Percentiles rank a stretch among this genome's conserved stretches.
These are phyloP conservation scores for Okapia johnstoni DNA, from an alignment of 2,113 vertebrate species.

Conservation along the genomic window DNA sequence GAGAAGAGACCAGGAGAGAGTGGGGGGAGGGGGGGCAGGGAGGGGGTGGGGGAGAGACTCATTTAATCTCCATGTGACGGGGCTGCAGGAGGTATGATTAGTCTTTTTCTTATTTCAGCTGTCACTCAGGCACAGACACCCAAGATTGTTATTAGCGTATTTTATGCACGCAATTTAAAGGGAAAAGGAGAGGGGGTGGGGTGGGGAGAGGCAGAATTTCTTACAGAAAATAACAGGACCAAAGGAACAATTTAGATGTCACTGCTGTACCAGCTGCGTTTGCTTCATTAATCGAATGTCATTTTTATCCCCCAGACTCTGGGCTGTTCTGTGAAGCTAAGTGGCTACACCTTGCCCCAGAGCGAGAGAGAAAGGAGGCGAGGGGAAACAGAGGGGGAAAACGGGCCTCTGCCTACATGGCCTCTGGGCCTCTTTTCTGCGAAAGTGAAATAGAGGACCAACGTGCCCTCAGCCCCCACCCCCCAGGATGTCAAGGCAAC, in stretches of 20 bases:
- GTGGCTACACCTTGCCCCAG: neutral
- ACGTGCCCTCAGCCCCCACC: accelerated
- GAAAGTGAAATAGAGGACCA: neutral
- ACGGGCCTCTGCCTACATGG: neutral
- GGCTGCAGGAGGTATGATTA: slow-evolving; percentile 81
- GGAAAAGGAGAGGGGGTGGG: neutral
- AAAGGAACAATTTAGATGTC: slow-evolving; percentile 81
- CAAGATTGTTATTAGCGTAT: slow-evolving; percentile 86
- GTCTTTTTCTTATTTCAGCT: slow-evolving; percentile 87
- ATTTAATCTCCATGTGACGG: slow-evolving; percentile 82
- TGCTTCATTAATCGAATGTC: slow-evolving; percentile 1
- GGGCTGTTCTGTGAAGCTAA: neutral
- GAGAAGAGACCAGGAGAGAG: slow-evolving; percentile 66
- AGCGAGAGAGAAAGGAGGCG: neutral
- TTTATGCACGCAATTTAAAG: slow-evolving; percentile 79
- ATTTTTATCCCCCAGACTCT: slow-evolving; percentile 40
- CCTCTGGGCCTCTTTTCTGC: neutral
- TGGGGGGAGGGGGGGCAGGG: neutral
- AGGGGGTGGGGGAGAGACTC: slow-evolving; percentile 66
- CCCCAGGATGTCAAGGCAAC: neutral
- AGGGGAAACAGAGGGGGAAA: neutral
- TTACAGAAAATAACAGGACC: slow-evolving; percentile 67
- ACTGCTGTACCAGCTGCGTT: slow-evolving; percentile 68
- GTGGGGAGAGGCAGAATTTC: slow-evolving; percentile 70
- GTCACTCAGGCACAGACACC: slow-evolving; percentile 85